Conservation (phyloP, 2,888 invertebrate genomes). For the Notodonta ziczac region DNA sequence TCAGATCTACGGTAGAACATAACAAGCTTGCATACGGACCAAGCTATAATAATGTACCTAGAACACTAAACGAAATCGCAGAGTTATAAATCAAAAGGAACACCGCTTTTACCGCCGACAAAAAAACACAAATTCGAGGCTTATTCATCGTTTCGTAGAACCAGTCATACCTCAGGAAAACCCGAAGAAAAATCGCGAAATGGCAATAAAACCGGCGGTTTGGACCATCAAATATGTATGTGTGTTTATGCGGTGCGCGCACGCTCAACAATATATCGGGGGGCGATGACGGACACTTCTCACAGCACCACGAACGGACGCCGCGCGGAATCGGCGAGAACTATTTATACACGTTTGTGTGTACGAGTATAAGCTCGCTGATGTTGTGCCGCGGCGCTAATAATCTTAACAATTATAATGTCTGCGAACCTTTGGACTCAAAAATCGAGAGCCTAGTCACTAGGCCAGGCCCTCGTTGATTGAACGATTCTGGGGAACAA, state of each 20-base stretch:
- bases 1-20: too few species aligned
- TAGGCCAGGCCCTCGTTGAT: too few species aligned
- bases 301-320: constrained; percentile 38
- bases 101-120: background rate
- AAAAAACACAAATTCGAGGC: background rate
- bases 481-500: too few species aligned
- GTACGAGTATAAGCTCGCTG: constrained; percentile 15
- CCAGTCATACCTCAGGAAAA: constrained; percentile 9
- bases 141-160: constrained; percentile 1
- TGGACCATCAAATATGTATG: constrained; percentile 41
- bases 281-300: constrained; percentile 64
- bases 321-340: constrained; percentile 21
- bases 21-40: too few species aligned
- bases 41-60: too few species aligned
- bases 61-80: background rate
- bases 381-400: constrained; percentile 44
- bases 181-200: constrained; percentile 32
- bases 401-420: constrained; percentile 50
- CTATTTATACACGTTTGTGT: constrained; percentile 64
- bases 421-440: constrained; percentile 5
- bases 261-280: constrained; percentile 58
- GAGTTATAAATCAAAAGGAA: constrained; percentile 1
- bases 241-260: constrained; percentile 29
- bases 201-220: constrained; percentile 39
- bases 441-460: background rate